Base-by-base conservation (phyloP, 37 sponge, comb jelly and placozoan genomes). In the Theonella swinhoei region DNA sequence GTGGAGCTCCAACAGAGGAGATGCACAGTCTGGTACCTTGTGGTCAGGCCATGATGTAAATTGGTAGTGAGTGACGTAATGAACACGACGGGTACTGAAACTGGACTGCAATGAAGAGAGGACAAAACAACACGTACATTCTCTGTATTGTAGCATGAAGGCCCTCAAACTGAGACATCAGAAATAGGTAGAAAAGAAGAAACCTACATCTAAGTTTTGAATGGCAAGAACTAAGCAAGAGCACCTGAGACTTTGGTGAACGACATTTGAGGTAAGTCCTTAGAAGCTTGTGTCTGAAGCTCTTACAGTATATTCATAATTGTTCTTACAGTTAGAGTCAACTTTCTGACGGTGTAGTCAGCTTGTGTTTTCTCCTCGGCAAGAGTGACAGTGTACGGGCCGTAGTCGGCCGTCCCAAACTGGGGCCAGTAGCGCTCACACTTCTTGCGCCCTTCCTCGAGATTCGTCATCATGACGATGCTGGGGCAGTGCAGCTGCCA, bases 381-480 rank as follows among this genome's bases (percentile, higher is more conserved):
- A 29, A 85, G 60, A n/a, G 68, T 68, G 20, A 90, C 91, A 5
- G n/a, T 75, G 69, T 85, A 84, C 4, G 85, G 85, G 19, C 86
- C 85, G 33, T 75, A 90, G 5, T 85, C 76, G 28, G 36, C 42
- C 1, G 69, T 43, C 39, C 62, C 75, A 20, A 58, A 22, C 0
- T 67, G 42, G 1, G 91, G 91, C 91, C 91, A 90, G 74, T 90
- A 90, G 42, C 74, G 75, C 22, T 38, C n/a, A 35, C 91, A 85
- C 54, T 47, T 47, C 43, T 72, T 39, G 29, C 75, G 29, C 11
- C 63, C 80, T 42, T 86, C 80, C 28, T 65, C 39, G 0, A 91
- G 78, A 41, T 87, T 85, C 40, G 92, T 91, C 4, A 91, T 35
- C 92, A 91, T 91, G 70, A 87, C 88, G 26, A 91, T 77, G 66